Evolutionary conservation across 2,113 vertebrate species (phyloP), one percentile per base, ranked within the genome.

Genomic region (Scomber colias): DNA sequence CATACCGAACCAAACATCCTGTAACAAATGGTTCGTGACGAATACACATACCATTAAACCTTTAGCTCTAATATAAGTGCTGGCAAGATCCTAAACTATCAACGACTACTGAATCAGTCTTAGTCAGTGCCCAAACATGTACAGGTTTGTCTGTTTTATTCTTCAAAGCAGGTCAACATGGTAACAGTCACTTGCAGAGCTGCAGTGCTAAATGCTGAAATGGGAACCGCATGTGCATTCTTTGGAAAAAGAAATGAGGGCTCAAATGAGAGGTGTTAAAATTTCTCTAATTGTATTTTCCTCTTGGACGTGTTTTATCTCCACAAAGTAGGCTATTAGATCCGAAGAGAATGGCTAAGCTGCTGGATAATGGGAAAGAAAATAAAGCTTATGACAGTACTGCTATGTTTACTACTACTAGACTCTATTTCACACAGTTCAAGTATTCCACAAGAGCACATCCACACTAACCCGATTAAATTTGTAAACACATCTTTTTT

Each of bases 231-330:
- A 86, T 90, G 91, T 90, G 87, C 87, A 91, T 90, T 89, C 91
- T 90, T 91, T 89, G 91, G 90, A 93, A 88, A 90, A 91, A 81
- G 61, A 90, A 86, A 90, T 80, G 79, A 86, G 67, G 85, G 85
- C 70, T 86, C 55, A 89, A 90, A 91, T 88, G 64, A 88, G 75
- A 83, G 70, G 85, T 80, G 89, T 80, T 76, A 86, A 90, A 81
- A 87, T 75, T 64, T 86, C 49, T 81, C 77, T 85, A 86, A 90
- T 91, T 84, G 85, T 82, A 87, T 84, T 92, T 88, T 86, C 90
- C 85, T 89, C 83, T 82, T 77, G 68, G 69, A 86, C 71, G 73
- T 75, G 70, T 83, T 91, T 90, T 73, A 84, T 86, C 72, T 78
- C 40, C 60, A 46, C 45, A 71, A 76, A 85, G 67, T n/a, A 71